A percentile compares a stretch with the other conserved stretches of the same genome.
These are phyloP conservation scores for Drosophila lutescens DNA, from an alignment of 2,888 invertebrate genomes.

Conservation along the genomic window DNA sequence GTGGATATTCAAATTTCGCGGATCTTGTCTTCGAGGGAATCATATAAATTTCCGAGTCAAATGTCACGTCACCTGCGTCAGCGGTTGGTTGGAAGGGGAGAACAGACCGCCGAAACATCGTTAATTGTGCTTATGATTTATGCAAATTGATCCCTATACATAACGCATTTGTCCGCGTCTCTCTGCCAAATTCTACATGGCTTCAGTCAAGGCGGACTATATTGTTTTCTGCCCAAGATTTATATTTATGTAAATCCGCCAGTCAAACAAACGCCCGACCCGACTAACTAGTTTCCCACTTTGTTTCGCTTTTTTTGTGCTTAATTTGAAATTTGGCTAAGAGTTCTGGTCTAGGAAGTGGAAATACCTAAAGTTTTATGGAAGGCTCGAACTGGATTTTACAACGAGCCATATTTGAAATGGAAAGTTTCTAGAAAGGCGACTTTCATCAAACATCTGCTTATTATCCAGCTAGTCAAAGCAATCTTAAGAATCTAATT, in stretches of 20 bases:
- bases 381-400: slow-evolving; percentile 2
- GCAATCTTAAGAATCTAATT: too few relatives aligned
- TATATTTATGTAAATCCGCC: slow-evolving; percentile 68
- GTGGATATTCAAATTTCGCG: slow-evolving; percentile 68
- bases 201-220: slow-evolving; percentile 63
- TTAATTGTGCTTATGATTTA: slow-evolving; percentile 78
- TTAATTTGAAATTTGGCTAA: slow-evolving; percentile 9
- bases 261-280: slow-evolving; percentile 28
- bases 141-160: slow-evolving; percentile 74
- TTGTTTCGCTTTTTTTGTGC: slow-evolving; percentile 12
- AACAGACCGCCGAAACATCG: slow-evolving; percentile 47
- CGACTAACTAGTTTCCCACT: slow-evolving; percentile 44
- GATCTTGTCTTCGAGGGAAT: slow-evolving; percentile 55
- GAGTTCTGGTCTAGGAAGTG: slow-evolving; percentile 33
- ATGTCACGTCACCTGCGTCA: slow-evolving; percentile 67
- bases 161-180: slow-evolving; percentile 43
- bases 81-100: slow-evolving; percentile 31
- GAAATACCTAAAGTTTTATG: slow-evolving; percentile 1
- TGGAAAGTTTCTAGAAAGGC: slow-evolving; percentile 25
- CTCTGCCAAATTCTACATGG: slow-evolving; percentile 26
- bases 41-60: slow-evolving; percentile 52
- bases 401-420: slow-evolving; percentile 7
- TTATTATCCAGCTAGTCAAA: background rate
- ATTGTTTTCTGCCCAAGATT: slow-evolving; percentile 61
- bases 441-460: background rate